A percentile compares a stretch with the other conserved stretches of the same genome.
Conservation (phyloP, 2,888 invertebrate genomes). For the Drosophila diplacantha region DNA sequence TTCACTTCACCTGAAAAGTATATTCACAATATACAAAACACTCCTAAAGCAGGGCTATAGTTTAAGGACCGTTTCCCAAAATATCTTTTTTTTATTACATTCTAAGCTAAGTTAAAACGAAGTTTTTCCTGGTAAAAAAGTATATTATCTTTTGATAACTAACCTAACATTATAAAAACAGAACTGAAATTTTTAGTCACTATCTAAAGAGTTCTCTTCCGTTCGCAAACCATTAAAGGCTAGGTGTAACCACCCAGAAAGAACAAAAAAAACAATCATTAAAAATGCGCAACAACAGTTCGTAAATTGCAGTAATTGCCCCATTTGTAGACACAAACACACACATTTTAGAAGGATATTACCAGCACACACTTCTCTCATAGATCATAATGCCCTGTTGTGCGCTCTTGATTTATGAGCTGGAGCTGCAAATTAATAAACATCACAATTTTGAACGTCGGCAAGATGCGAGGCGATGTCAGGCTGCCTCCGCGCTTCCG, state of each 20-base stretch:
- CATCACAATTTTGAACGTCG: slow-evolving; percentile 49
- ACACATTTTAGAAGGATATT: slow-evolving; percentile 18
- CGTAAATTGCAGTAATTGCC: slow-evolving; percentile 27
- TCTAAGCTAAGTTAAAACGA: no score
- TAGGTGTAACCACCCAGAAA: not conserved
- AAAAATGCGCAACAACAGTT: slow-evolving; percentile 3
- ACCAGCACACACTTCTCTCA: slow-evolving; percentile 13
- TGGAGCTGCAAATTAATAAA: slow-evolving; percentile 55
- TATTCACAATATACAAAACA: not conserved
- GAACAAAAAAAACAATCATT: slow-evolving; percentile 12
- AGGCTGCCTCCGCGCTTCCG: slow-evolving; percentile 10
- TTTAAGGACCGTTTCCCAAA: no score
- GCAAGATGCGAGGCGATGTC: slow-evolving; percentile 19
- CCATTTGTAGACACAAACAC: slow-evolving; percentile 15
- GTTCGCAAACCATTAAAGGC: not conserved
- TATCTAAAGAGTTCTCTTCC: not conserved
- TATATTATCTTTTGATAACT: not conserved
- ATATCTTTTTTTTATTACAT: no score
- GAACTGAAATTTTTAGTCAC: not conserved
- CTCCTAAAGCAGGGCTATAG: no score
- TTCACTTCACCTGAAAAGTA: not conserved
- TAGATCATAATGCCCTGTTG: slow-evolving; percentile 44
- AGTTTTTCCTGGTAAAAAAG: not conserved
- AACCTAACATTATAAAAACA: not conserved
- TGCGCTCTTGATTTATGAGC: slow-evolving; percentile 52